phyloP scores from a whole-genome alignment of 2,113 vertebrate species.

The Neofelis nebulosa region DNA sequence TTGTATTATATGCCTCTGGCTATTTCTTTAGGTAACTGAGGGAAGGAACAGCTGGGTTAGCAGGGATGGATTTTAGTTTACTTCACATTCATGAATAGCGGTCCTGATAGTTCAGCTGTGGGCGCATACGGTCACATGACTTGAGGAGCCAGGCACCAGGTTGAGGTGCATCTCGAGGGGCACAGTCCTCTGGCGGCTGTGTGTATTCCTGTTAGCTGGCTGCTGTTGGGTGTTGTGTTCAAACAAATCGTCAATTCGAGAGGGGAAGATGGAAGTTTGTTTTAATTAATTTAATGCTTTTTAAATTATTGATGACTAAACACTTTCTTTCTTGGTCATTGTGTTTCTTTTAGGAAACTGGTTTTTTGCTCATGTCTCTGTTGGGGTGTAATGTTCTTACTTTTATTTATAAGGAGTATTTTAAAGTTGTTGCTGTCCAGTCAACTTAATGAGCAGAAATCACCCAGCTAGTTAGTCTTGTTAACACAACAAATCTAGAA shows the following conservation, averaged over 20 bases:
- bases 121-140: not conserved
- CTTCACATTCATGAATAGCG: no score
- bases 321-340: no score
- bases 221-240: not conserved
- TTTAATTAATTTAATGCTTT: not conserved
- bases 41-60: not conserved
- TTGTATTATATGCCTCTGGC: not conserved
- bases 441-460: not conserved
- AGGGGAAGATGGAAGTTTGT: not conserved
- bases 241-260: not conserved
- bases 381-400: not conserved
- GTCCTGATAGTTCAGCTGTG: not conserved
- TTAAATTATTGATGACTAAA: not conserved
- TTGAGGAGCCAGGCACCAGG: no score
- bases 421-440: not conserved
- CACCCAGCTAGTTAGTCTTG: not conserved
- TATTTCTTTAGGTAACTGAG: not conserved
- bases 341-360: not conserved
- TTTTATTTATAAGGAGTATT: not conserved
- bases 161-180: accelerated
- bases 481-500: not conserved
- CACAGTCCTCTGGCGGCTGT: no score
- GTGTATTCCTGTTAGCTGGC: not conserved
- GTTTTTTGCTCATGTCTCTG: not conserved
- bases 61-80: not conserved